Percentiles rank a stretch among this genome's conserved stretches.
These are phyloP conservation scores for Erpetoichthys calabaricus DNA, from an alignment of 2,797 vertebrate genomes.

Conservation along the genomic window DNA sequence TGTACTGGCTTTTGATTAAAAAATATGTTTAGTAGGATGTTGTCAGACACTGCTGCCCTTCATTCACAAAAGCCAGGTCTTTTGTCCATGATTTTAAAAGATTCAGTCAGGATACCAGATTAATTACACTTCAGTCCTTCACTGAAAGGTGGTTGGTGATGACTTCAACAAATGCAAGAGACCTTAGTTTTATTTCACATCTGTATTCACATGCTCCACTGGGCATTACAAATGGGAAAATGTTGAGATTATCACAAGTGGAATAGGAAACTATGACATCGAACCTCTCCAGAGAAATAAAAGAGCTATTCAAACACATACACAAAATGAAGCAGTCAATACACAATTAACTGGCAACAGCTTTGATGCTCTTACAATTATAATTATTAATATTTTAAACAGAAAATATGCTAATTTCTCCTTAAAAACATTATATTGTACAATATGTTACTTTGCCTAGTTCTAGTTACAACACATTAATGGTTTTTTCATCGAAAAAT, in stretches of 20 bases:
- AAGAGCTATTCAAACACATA: not conserved
- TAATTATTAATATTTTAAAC: not conserved
- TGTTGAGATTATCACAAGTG: not conserved
- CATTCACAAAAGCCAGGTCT: no score
- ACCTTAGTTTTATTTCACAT: conserved; percentile 3
- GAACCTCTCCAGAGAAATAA: not conserved
- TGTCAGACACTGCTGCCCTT: no score
- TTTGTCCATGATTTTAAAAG: not conserved
- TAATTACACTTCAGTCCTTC: not conserved
- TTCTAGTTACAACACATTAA: no score
- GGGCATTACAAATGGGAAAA: not conserved
- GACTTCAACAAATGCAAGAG: not conserved
- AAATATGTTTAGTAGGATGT: no score
- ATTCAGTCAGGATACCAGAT: not conserved
- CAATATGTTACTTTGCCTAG: no score
- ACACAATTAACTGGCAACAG: not conserved
- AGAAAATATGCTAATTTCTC: no score
- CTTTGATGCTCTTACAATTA: not conserved
- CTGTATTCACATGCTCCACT: not conserved
- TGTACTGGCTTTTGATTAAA: no score
- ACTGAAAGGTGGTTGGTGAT: not conserved
- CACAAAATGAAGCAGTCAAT: fast-evolving
- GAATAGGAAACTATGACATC: not conserved
- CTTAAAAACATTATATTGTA: no score
- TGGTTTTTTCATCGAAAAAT: no score